phyloP scores from a whole-genome alignment of 2,113 vertebrate genomes.

The Pachycephala philippinensis region DNA sequence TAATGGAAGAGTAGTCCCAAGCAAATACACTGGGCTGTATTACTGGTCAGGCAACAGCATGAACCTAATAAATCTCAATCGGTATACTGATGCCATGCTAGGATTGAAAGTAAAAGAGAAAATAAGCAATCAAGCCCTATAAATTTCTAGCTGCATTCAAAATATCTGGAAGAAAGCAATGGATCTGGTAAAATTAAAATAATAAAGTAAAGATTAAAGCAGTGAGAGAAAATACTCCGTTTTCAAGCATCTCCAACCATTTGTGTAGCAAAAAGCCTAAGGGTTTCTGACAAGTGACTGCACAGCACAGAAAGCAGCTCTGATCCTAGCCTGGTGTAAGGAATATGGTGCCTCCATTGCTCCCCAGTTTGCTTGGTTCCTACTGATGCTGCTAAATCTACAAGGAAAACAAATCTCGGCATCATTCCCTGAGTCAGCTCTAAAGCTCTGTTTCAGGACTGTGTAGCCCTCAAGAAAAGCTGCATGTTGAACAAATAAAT shows the following conservation, averaged over 20 bases:
- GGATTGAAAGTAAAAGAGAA: constrained; percentile 4
- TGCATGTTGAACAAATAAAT: background rate
- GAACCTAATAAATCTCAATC: constrained; percentile 2
- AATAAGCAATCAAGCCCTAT: background rate
- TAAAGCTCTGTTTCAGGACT: background rate
- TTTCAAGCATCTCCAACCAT: background rate
- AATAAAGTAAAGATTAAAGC: background rate
- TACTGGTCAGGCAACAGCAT: background rate
- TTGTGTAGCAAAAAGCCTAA: background rate
- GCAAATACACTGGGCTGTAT: background rate
- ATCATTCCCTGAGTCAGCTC: background rate
- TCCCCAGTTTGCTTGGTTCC: background rate
- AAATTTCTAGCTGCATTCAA: background rate
- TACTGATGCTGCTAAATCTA: background rate
- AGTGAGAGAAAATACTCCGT: background rate
- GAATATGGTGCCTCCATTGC: background rate
- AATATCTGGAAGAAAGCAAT: background rate
- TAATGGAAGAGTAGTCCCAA: background rate
- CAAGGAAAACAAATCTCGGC: background rate
- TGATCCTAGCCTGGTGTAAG: background rate
- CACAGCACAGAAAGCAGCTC: background rate
- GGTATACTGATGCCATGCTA: background rate
- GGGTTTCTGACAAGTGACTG: background rate
- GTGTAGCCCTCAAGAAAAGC: background rate
- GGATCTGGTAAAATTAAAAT: background rate